Evolutionary conservation across 2,888 invertebrate genomes (phyloP).

Genomic region (Pollenia griseotomentosa): DNA sequence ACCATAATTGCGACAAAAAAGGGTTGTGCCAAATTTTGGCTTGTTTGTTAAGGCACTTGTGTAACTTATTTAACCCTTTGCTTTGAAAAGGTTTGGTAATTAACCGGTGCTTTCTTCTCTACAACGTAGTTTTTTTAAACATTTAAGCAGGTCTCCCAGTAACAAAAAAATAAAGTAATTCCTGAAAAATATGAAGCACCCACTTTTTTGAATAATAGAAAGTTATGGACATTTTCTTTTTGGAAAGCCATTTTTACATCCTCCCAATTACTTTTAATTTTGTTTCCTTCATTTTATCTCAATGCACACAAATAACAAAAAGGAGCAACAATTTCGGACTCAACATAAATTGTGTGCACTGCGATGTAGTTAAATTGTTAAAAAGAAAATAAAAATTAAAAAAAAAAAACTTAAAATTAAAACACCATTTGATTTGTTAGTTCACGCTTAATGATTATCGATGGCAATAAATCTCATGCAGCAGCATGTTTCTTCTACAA

Average conservation of each 20-base stretch:
- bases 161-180: no score
- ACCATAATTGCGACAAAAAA: no score
- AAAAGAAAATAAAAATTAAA: background rate
- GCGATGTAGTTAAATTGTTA: constrained; percentile 54
- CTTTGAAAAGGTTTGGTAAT: no score
- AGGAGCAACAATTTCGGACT: constrained; percentile 16
- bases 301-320: constrained; percentile 6
- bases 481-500: constrained; percentile 68
- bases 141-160: no score
- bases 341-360: constrained; percentile 61
- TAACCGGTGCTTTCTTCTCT: no score
- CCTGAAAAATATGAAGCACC: no score
- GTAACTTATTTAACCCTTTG: no score
- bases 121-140: no score
- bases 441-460: constrained; percentile 75
- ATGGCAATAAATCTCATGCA: constrained; percentile 74
- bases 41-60: no score
- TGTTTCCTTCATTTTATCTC: background rate
- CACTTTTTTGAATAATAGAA: no score
- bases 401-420: constrained; percentile 57
- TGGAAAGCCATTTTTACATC: background rate
- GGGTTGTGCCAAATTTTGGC: no score
- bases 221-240: background rate
- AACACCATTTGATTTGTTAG: constrained; percentile 73
- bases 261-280: background rate